A percentile compares a stretch with the other conserved stretches of the same genome.
These are phyloP conservation scores for Drosophila mimetica DNA, from an alignment of 2,888 invertebrate genomes.

Conservation along the genomic window DNA sequence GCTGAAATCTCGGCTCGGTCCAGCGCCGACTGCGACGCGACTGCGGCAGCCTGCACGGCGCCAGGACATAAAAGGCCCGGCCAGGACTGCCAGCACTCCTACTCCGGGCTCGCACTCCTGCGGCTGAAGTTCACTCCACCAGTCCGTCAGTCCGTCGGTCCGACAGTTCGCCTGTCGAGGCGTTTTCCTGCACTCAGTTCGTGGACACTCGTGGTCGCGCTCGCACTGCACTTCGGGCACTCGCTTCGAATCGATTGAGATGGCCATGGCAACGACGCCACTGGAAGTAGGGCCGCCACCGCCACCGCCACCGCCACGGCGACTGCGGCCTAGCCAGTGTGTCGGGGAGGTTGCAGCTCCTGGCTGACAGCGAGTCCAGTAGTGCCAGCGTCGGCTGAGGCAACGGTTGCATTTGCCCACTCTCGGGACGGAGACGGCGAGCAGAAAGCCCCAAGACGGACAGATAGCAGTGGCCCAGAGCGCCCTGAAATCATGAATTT, in stretches of 20 bases:
- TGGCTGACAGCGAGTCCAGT: conserved; percentile 38
- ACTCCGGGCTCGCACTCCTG: conserved; percentile 81
- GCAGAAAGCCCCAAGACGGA: conserved; percentile 71
- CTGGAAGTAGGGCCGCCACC: conserved; percentile 18
- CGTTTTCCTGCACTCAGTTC: conserved; percentile 59
- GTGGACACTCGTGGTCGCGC: conserved; percentile 73
- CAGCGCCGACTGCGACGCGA: conserved; percentile 42
- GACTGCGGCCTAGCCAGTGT: conserved; percentile 50
- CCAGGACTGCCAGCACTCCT: conserved; percentile 81
- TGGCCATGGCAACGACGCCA: conserved; percentile 60
- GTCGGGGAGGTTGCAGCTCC: conserved; percentile 68
- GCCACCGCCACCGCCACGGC: conserved; percentile 15
- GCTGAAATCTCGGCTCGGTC: conserved; percentile 49
- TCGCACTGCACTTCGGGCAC: conserved; percentile 59
- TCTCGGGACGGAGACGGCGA: conserved; percentile 27
- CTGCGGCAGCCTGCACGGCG: conserved; percentile 31
- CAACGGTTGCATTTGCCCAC: conserved; percentile 53
- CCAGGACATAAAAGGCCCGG: conserved; percentile 82
- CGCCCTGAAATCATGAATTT: conserved; percentile 85
- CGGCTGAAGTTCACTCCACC: conserved; percentile 67
- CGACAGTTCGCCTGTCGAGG: conserved; percentile 5
- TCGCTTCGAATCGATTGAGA: conserved; percentile 57
- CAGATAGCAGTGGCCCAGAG: conserved; percentile 84
- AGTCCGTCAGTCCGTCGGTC: conserved; percentile 1
- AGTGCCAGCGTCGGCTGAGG: conserved; percentile 52